Conservation (phyloP, 2,797 vertebrate genomes). For the Serranus cabrilla region DNA sequence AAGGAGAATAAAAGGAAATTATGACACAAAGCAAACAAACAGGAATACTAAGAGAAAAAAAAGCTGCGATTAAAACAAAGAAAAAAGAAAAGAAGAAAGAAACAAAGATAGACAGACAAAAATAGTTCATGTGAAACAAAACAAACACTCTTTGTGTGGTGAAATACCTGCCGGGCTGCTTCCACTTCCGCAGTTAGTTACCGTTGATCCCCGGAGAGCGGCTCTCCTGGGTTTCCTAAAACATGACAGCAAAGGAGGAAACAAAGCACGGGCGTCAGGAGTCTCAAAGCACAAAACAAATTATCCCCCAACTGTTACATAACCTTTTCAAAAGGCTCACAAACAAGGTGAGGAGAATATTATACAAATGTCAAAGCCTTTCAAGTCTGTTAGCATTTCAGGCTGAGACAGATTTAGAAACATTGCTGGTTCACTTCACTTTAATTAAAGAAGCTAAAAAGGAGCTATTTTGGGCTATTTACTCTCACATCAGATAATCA, state of each 20-base stretch:
- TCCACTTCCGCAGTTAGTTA: slow-evolving; percentile 50
- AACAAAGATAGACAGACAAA: slow-evolving; percentile 54
- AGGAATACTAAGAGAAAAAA: slow-evolving; percentile 29
- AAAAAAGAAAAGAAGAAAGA: slow-evolving; percentile 20
- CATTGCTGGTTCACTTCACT: background rate
- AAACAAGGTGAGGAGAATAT: slow-evolving; percentile 82
- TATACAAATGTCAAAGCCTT: slow-evolving; percentile 30
- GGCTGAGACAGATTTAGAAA: background rate
- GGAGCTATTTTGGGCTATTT: background rate
- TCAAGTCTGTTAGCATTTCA: slow-evolving; percentile 14
- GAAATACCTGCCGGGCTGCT: slow-evolving; percentile 80
- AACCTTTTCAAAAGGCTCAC: slow-evolving; percentile 50
- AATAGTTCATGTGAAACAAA: slow-evolving; percentile 62
- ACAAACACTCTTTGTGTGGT: slow-evolving; percentile 77
- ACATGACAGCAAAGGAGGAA: slow-evolving; percentile 64
- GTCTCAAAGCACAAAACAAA: slow-evolving; percentile 69
- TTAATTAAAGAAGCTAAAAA: background rate
- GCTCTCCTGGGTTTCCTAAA: slow-evolving; percentile 65
- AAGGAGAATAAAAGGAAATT: slow-evolving; percentile 39
- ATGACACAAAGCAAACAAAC: slow-evolving; percentile 42
- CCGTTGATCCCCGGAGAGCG: slow-evolving; percentile 57
- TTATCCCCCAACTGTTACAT: slow-evolving; percentile 48
- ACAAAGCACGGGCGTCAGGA: slow-evolving; percentile 61
- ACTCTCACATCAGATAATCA: too few relatives aligned
- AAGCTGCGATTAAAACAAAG: slow-evolving; percentile 22